These are phyloP conservation scores for Jacana jacana DNA, from an alignment of 2,113 vertebrate genomes.

Conservation along the genomic window DNA sequence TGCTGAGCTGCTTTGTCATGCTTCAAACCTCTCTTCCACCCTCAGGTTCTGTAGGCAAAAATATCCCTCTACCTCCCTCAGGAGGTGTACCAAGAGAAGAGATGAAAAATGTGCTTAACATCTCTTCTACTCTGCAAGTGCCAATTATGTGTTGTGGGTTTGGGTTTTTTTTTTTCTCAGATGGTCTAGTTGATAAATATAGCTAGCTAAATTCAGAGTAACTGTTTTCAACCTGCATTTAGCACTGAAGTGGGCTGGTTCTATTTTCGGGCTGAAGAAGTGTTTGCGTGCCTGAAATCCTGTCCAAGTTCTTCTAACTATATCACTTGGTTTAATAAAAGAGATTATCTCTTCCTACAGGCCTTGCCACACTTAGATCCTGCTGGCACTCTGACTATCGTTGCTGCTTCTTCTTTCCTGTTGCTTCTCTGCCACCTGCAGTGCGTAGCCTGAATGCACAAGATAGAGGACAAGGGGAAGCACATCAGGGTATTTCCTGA, in stretches of 20 bases:
- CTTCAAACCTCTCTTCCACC: neutral
- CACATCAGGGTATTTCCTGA: neutral
- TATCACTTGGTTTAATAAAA: constrained; percentile 48
- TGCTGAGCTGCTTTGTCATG: neutral
- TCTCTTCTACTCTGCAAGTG: neutral
- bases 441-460: neutral
- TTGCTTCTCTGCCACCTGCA: constrained; percentile 56
- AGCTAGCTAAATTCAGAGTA: constrained; percentile 44
- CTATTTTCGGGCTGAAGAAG: constrained; percentile 28
- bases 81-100: neutral
- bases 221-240: constrained; percentile 40
- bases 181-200: constrained; percentile 47
- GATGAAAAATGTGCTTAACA: constrained; percentile 19
- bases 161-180: neutral
- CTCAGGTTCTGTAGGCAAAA: neutral
- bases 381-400: neutral
- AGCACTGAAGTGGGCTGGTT: constrained; percentile 30
- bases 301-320: constrained; percentile 12
- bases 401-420: neutral
- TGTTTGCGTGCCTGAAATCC: neutral
- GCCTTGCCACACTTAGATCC: neutral
- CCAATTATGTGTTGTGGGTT: neutral
- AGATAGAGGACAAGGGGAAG: neutral
- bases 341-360: constrained; percentile 26
- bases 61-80: constrained; percentile 5